Conservation (phyloP, 2,797 vertebrate genomes). For the Anguilla marmorata region DNA sequence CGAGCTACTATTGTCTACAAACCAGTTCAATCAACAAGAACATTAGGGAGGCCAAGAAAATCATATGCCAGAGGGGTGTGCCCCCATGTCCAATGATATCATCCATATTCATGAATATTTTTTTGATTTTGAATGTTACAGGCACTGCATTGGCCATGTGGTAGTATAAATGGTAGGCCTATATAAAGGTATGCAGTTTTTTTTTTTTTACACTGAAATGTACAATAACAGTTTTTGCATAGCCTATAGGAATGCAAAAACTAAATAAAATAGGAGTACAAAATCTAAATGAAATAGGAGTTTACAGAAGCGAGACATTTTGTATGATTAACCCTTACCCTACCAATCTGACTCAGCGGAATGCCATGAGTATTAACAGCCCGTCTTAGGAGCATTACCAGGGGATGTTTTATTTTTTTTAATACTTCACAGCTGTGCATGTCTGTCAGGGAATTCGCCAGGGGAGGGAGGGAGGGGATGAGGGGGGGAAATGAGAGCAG, state of each 20-base stretch:
- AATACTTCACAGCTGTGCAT: conserved; percentile 64
- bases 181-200: not conserved
- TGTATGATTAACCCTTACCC: not conserved
- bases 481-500: not conserved
- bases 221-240: not conserved
- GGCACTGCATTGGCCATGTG: too few relatives aligned
- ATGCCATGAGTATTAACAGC: not conserved
- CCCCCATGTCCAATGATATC: too few relatives aligned
- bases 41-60: too few relatives aligned
- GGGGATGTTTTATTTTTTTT: conserved; percentile 50
- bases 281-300: not conserved
- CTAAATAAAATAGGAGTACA: not conserved
- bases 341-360: not conserved
- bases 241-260: not conserved
- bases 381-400: not conserved
- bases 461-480: not conserved
- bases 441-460: conserved; percentile 62
- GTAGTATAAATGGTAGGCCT: too few relatives aligned
- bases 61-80: too few relatives aligned
- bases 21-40: too few relatives aligned
- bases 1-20: too few relatives aligned
- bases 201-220: not conserved
- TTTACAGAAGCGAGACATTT: not conserved
- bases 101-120: too few relatives aligned
- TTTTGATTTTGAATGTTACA: too few relatives aligned